A percentile compares a stretch with the other conserved stretches of the same genome.
phyloP scores from a whole-genome alignment of 2,113 vertebrate genomes.

The Eulacestoma nigropectus region DNA sequence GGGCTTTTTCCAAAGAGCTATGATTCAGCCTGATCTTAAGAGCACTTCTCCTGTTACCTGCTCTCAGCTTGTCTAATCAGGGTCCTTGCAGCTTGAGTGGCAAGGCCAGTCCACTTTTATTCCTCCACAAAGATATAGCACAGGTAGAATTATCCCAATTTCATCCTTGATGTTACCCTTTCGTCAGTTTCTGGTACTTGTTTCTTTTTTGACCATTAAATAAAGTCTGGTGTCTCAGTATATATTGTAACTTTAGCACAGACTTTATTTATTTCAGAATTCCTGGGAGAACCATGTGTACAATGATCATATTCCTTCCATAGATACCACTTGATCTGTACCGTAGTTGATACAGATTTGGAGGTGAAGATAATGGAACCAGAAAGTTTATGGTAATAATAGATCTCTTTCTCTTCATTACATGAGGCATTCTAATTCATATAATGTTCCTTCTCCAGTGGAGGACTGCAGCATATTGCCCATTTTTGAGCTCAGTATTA shows the following conservation, averaged over 20 bases:
- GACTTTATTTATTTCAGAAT: not conserved
- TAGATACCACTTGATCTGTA: not conserved
- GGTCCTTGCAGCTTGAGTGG: not conserved
- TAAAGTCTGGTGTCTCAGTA: not conserved
- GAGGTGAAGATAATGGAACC: not conserved
- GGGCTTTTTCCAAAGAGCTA: not conserved
- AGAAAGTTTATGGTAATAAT: not conserved
- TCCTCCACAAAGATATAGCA: not conserved
- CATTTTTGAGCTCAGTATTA: constrained; percentile 23
- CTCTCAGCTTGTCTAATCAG: constrained; percentile 9
- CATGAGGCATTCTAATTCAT: not conserved
- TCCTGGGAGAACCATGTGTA: not conserved
- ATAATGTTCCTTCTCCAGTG: not conserved
- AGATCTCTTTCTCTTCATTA: not conserved
- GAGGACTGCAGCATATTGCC: not conserved
- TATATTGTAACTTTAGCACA: not conserved
- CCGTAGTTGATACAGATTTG: not conserved
- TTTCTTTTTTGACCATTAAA: not conserved
- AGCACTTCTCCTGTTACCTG: constrained; percentile 5
- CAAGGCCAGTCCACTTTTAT: constrained; percentile 41
- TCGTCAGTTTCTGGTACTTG: not conserved
- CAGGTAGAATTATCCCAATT: not conserved
- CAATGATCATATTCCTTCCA: not conserved
- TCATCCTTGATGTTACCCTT: not conserved
- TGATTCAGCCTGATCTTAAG: constrained; percentile 26